Evolutionary conservation across 2,888 invertebrate species (phyloP).

Genomic region (Agrochola lota): DNA sequence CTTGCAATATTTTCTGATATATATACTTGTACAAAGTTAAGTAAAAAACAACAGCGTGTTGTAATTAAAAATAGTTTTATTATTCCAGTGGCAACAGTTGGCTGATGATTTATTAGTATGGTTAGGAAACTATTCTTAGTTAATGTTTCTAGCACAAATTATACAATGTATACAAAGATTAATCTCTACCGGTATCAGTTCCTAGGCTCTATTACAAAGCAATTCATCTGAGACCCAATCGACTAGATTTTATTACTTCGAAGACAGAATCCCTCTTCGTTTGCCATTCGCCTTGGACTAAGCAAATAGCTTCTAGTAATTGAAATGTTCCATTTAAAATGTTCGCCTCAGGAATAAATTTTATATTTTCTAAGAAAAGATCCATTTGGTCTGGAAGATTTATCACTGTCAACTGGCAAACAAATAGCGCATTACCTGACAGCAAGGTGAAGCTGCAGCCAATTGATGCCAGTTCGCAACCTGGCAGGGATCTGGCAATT

Average conservation of each 20-base stretch:
- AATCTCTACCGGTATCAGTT: not conserved
- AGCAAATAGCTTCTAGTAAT: constrained; percentile 51
- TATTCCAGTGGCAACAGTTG: not conserved
- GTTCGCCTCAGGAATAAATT: constrained; percentile 40
- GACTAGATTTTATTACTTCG: constrained; percentile 35
- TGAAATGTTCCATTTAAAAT: constrained; percentile 54
- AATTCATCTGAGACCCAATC: constrained; percentile 37
- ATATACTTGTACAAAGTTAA: constrained; percentile 9
- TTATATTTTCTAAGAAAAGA: constrained; percentile 29
- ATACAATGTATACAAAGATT: not conserved
- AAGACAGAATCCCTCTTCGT: constrained; percentile 23
- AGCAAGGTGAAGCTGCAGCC: constrained; percentile 46
- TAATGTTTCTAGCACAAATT: constrained; percentile 12
- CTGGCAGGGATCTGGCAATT: constrained; percentile 39
- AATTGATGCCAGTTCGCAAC: constrained; percentile 46
- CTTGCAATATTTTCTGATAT: constrained; percentile 9
- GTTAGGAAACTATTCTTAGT: constrained; percentile 23
- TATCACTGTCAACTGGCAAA: constrained; percentile 55
- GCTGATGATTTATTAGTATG: constrained; percentile 11
- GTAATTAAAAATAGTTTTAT: constrained; percentile 10
- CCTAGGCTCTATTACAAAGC: constrained; percentile 23
- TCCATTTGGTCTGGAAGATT: constrained; percentile 33
- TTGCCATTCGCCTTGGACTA: constrained; percentile 14
- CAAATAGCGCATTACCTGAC: constrained; percentile 59
- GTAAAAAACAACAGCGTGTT: constrained; percentile 24